Conservation (phyloP, 2,113 vertebrate genomes). For the Fulica atra region DNA sequence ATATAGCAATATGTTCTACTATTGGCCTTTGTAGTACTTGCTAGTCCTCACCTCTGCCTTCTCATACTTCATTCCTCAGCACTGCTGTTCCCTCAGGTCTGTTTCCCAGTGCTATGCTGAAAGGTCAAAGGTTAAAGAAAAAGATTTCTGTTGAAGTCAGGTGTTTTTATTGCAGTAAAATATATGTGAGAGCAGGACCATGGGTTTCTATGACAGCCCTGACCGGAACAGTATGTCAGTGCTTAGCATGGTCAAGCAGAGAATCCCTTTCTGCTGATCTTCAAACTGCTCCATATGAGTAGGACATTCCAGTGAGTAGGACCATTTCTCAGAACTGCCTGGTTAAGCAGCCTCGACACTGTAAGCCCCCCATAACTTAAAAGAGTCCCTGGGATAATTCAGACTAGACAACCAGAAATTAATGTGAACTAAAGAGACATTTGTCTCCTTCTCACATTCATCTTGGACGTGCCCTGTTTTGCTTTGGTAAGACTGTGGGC, state of each 20-base stretch:
- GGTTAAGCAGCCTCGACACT: neutral
- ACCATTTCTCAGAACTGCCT: neutral
- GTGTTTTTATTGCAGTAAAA: neutral
- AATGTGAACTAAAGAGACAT: constrained; percentile 6
- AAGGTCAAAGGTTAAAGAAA: neutral
- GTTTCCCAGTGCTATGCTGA: neutral
- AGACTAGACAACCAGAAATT: neutral
- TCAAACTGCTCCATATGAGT: neutral
- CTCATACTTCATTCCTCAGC: neutral
- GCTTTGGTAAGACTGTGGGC: neutral
- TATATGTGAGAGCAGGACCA: neutral
- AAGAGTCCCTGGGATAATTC: neutral
- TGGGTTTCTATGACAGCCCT: neutral
- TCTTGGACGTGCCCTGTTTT: neutral
- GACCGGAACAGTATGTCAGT: neutral
- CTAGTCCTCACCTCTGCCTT: neutral
- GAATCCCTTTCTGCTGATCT: neutral
- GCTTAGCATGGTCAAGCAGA: neutral
- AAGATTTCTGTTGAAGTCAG: neutral
- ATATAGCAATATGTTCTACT: neutral
- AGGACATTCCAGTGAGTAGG: neutral
- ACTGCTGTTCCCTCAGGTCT: neutral
- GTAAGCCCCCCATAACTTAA: neutral
- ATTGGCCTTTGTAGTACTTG: neutral
- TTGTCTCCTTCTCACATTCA: neutral